Base-by-base conservation (phyloP, 92 coral and sea anemone species). In the Heteractis magnifica region DNA sequence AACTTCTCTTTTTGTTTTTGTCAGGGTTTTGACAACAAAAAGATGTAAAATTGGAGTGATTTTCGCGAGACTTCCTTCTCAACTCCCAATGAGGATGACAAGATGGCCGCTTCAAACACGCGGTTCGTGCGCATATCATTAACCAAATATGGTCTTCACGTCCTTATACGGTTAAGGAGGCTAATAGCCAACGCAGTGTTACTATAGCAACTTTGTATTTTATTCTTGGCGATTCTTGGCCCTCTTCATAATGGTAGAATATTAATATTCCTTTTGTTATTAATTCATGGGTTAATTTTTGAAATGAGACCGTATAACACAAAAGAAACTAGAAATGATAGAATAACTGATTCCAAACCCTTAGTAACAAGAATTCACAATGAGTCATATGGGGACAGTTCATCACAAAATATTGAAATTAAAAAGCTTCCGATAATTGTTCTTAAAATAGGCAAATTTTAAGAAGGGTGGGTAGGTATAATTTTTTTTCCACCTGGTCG, bases 31-130 rank as follows among this genome's bases (percentile, higher is more conserved):
- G 21, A 81, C 84, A 52, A 81, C 77, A 18, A 68, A 70, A 81
- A 74, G 56, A 51, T 55, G 78, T 13, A 1, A 74, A 49, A 49
- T 49, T 74, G 10, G 58, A 1, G 52, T 26, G 64, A 15, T 79
- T 79, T 79, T 7, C 18, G 15, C 65, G 51, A 48, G 52, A n/a
- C 50, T 65, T 76, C 73, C 75, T 13, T 62, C 70, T 62, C 8
- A 16, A 50, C 87, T 84, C 81, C 52, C 72, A 84, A 77, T 77
- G 81, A 74, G 86, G 6, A 84, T 68, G 70, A 73, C 86, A 84
- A 84, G 52, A 84, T 84, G 87, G 87, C 81, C 59, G 87, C 74
- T 51, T 48, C 74, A 9, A 0, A 62, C 84, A 81, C 84, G 84
- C 84, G 84, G 84, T 81, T 51, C 44, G 8, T 12, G 49, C n/a